Conservation (phyloP, 2,113 vertebrate species). For the Hippopotamus amphibius region DNA sequence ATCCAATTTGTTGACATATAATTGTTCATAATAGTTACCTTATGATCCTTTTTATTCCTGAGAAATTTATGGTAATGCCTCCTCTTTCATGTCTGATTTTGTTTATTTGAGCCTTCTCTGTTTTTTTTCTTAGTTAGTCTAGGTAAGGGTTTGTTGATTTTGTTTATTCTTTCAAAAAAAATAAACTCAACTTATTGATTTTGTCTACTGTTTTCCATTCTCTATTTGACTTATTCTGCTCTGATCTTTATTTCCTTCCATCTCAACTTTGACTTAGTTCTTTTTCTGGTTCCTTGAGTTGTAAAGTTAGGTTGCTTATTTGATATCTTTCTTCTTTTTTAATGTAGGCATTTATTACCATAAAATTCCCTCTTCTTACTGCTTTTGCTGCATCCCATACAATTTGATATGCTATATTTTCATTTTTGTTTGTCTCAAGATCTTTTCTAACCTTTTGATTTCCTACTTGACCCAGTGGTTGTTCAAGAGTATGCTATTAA, state of each 20-base stretch:
- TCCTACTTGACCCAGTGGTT: background rate
- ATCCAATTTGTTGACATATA: background rate
- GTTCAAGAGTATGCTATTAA: background rate
- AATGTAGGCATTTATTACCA: background rate
- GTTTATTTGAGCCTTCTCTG: background rate
- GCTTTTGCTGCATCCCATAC: background rate
- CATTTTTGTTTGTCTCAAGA: background rate
- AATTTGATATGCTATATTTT: background rate
- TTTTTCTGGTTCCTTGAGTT: background rate
- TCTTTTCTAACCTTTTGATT: constrained; percentile 4
- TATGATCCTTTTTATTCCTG: background rate
- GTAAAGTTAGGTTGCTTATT: background rate
- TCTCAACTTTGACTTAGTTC: background rate
- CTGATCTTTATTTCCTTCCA: background rate
- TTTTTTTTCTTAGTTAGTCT: background rate
- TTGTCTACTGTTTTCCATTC: background rate
- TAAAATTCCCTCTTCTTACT: background rate
- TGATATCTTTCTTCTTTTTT: background rate
- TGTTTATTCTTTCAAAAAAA: background rate
- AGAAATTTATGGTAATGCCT: background rate
- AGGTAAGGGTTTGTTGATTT: background rate
- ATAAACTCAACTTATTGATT: background rate
- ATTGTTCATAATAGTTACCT: background rate
- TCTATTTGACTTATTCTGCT: background rate
- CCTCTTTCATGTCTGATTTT: background rate